Evolutionary conservation across 2,797 vertebrate species (phyloP).

Genomic region (Chaetophractus vellerosus): DNA sequence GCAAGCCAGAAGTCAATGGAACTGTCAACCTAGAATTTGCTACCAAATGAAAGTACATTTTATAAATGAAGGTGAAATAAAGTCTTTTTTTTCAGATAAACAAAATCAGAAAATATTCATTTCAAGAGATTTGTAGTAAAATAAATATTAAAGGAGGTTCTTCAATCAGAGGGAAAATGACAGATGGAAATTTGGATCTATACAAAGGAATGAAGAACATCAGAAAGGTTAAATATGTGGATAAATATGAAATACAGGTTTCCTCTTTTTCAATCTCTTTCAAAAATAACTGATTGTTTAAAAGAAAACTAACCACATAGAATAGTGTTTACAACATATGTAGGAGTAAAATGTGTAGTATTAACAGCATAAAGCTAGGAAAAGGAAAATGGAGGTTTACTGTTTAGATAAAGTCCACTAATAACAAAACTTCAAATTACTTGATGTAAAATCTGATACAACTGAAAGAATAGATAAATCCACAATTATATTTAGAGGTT

Average conservation of each 20-base stretch:
- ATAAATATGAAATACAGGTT: neutral
- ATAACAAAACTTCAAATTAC: neutral
- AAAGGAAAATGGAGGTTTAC: neutral
- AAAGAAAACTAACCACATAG: neutral
- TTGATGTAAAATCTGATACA: neutral
- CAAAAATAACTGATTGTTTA: neutral
- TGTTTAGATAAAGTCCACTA: neutral
- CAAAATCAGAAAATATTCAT: neutral
- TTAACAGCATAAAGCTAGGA: too few relatives aligned
- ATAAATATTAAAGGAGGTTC: neutral
- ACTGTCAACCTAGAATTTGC: neutral
- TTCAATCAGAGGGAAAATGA: neutral
- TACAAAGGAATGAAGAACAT: neutral
- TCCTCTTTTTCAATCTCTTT: neutral
- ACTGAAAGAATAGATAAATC: too few relatives aligned
- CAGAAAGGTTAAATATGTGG: neutral
- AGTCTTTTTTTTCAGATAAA: conserved; percentile 5
- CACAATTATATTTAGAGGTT: too few relatives aligned
- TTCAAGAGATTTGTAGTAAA: neutral
- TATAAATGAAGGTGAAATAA: too few relatives aligned
- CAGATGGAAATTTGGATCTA: neutral
- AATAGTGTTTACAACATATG: neutral
- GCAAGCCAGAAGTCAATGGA: neutral
- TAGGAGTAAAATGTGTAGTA: neutral
- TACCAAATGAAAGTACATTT: neutral